These are phyloP conservation scores for Rhopalosiphum maidis DNA, from an alignment of 1,140 invertebrate genomes.

Conservation along the genomic window DNA sequence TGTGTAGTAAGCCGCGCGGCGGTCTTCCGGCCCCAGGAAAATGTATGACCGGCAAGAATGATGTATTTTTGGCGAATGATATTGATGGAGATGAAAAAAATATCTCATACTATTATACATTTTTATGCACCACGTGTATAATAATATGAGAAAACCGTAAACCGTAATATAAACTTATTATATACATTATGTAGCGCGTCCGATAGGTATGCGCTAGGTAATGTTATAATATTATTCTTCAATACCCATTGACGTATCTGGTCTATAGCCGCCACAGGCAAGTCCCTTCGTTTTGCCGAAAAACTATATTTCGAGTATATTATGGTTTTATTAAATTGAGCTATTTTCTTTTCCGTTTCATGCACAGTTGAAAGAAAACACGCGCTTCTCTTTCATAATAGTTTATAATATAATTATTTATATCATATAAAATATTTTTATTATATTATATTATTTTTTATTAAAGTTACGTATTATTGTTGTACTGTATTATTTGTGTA, in stretches of 20 bases:
- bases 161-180: not conserved
- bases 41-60: slow-evolving; percentile 7
- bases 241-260: not conserved
- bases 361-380: not conserved
- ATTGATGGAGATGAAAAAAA: not conserved
- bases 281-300: not conserved
- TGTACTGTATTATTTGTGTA: not conserved
- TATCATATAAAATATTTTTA: not conserved
- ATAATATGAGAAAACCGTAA: not conserved
- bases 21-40: slow-evolving; percentile 9
- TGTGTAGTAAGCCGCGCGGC: not conserved
- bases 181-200: not conserved
- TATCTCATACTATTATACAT: not conserved
- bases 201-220: not conserved
- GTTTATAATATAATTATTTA: too few species aligned
- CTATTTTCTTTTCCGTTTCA: not conserved
- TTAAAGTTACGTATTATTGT: not conserved
- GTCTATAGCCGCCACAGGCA: not conserved
- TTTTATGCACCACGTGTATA: not conserved
- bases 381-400: not conserved
- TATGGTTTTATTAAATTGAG: not conserved
- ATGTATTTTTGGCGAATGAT: not conserved
- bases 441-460: not conserved
- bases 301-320: not conserved
- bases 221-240: not conserved